Base-by-base conservation (phyloP, 1,140 invertebrate species). In the Delia radicum region DNA sequence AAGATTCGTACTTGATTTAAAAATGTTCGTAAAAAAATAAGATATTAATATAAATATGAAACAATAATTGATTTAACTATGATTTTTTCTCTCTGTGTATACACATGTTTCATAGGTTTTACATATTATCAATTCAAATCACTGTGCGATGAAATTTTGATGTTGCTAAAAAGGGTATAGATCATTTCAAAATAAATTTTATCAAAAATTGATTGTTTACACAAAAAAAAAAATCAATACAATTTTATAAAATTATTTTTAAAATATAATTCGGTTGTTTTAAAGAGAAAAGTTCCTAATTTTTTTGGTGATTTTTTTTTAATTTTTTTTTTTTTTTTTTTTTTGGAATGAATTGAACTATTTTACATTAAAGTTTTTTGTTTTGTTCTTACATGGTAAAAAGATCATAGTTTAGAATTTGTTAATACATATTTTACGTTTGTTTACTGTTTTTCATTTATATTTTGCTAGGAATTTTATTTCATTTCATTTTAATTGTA, bases 401-500 rank as follows among this genome's bases (percentile, higher is more conserved):
- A 55, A 55, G 48, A 55, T 55, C 48, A 55, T 55, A 55, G 48
- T 55, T 55, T 55, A 55, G 48, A 55, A 55, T 55, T 55, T 55
- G 48, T 55, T 55, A 55, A 55, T 55, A 55, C 48, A 55, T 55
- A 55, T 55, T 55, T 21, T 55, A 55, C 48, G 48, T 74, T 74
- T 74, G 21, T 62, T 61, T 48, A 29, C 37, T 63, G 37, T 74
- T 65, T 29, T 65, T 65, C 8, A 37, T 37, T 37, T 7, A 24
- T 55, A 21, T 55, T 55, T 55, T 55, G 21, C 48, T 55, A 55
- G 48, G 48, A 55, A 55, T 55, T 55, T 55, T n/a, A 55, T 55
- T 55, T 55, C 48, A 24, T 24, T 21, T 31, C 27, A 33, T 72
- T 83, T 84, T 84, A 84, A 84, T 84, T 83, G 83, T 84, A 84